Evolutionary conservation across 2,113 vertebrate genomes (phyloP), one percentile per base, ranked within the genome.

Genomic region (Synchiropus splendidus): DNA sequence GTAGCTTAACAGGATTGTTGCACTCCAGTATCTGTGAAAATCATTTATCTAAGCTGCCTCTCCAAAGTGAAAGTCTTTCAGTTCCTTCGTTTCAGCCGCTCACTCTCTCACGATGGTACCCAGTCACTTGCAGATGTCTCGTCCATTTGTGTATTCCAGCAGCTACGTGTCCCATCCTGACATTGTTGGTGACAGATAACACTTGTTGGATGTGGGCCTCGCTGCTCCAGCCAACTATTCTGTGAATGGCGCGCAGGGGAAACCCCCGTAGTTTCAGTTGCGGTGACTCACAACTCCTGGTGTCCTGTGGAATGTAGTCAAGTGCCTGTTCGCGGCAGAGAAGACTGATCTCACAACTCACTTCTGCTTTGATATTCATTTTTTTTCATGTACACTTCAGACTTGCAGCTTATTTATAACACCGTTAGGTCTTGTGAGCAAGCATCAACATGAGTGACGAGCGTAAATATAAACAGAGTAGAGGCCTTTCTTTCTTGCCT

Each of bases 241-340:
- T 59, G 59, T 69, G 74, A 79, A 74, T 64, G 69, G 59, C 63
- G 61, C 45, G 10, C 31, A 1, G n/a, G 72, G 78, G 70, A 73
- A 78, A 73, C 54, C 76, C 78, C 72, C 62, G 51, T 65, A 60
- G 66, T 81, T 73, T 78, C 74, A 61, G 66, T 16, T 12, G 16
- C 18, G 37, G 64, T 81, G 78, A 83, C 74, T 83, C 76, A 79
- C 58, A 39, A 53, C 72, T 69, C 63, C 61, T 68, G 59, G 66
- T 78, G 67, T 76, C 66, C 63, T 71, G 70, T 72, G 80, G 76
- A 79, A 76, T 80, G 72, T 79, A 69, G 64, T 75, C 64, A 73
- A 76, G 60, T 71, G 70, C 61, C 44, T 60, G 39, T 67, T 71
- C 61, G 58, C 3, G 39, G 54, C 50, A 2, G 11, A 40, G 58